These are phyloP conservation scores for Myathropa florea DNA, from an alignment of 2,888 invertebrate species.

Conservation along the genomic window DNA sequence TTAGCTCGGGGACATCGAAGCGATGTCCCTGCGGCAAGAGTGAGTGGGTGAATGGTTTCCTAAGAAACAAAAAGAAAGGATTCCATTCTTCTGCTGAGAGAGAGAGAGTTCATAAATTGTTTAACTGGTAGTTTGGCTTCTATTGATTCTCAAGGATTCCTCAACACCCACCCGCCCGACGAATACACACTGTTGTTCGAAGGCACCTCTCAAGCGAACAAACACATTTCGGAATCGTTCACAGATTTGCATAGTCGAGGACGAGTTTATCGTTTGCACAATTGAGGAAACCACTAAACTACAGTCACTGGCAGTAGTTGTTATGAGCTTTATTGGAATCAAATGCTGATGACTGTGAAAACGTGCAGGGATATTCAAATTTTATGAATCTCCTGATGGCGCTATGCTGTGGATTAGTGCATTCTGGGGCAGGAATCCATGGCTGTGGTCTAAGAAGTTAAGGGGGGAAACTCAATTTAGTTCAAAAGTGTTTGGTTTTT, in stretches of 20 bases:
- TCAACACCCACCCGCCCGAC: background rate
- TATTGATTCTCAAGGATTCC: conserved; percentile 6
- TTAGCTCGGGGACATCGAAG: conserved; percentile 14
- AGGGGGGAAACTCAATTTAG: too few relatives aligned
- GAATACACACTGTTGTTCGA: background rate
- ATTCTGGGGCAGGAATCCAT: background rate
- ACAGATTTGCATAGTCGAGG: conserved; percentile 35
- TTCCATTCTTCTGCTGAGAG: background rate
- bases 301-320: conserved; percentile 33
- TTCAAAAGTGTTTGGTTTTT: too few relatives aligned
- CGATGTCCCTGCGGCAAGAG: background rate
- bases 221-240: conserved; percentile 17
- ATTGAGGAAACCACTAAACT: conserved; percentile 43
- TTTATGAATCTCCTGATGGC: conserved; percentile 21
- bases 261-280: conserved; percentile 22
- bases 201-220: background rate
- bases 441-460: background rate
- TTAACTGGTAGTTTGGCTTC: conserved; percentile 52
- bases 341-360: conserved; percentile 15
- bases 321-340: conserved; percentile 38
- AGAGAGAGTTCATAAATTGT: conserved; percentile 11
- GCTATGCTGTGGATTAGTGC: conserved; percentile 14
- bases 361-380: conserved; percentile 41
- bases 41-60: background rate
- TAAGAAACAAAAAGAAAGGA: background rate